Evolutionary conservation across 2,113 vertebrate genomes (phyloP).

Genomic region (Circaetus gallicus): DNA sequence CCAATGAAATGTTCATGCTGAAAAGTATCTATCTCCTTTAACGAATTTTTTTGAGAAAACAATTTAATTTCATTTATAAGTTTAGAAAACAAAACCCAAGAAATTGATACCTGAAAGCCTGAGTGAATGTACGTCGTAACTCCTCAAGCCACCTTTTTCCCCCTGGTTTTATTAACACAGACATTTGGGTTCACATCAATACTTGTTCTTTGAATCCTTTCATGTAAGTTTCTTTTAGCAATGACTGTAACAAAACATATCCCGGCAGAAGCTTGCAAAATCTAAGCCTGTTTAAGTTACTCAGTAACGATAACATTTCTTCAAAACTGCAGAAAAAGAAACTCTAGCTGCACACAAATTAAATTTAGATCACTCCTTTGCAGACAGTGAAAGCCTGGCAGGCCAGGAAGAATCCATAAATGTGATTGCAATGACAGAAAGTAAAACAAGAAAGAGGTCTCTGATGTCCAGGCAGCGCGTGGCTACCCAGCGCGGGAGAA

Average conservation of each 20-base stretch:
- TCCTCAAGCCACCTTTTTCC: background rate
- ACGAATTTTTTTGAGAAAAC: background rate
- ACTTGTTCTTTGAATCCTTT: background rate
- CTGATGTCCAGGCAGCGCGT: background rate
- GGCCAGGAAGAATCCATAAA: background rate
- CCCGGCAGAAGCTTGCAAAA: background rate
- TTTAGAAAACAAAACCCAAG: background rate
- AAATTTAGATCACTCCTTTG: conserved; percentile 25
- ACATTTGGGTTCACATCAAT: background rate
- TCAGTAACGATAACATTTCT: background rate
- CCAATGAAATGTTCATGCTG: background rate
- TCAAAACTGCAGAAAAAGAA: background rate
- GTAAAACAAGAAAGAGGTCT: background rate
- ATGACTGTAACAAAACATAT: background rate
- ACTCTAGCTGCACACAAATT: background rate
- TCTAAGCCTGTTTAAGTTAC: background rate
- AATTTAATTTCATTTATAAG: background rate
- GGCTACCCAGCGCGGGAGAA: background rate
- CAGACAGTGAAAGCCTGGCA: background rate
- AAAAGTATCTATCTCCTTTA: background rate
- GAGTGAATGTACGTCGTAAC: background rate
- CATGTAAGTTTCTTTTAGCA: background rate
- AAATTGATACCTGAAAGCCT: background rate
- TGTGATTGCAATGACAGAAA: background rate
- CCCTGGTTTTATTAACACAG: background rate